These are phyloP conservation scores for Pachymerium ferrugineum DNA, from an alignment of 2,888 invertebrate species.

Conservation along the genomic window DNA sequence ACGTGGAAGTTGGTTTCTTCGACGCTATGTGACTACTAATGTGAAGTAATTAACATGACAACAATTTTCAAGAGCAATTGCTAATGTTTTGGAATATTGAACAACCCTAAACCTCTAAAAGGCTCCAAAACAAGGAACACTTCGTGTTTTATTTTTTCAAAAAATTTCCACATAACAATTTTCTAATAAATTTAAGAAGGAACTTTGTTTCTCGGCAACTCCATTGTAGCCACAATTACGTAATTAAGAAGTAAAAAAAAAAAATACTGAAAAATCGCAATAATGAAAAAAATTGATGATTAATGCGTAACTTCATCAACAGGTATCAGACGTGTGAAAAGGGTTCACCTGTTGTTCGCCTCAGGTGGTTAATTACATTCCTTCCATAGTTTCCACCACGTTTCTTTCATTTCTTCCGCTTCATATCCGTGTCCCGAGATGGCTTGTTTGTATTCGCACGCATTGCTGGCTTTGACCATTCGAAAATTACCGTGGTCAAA, in stretches of 20 bases:
- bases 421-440: conserved; percentile 34
- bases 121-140: too few species aligned
- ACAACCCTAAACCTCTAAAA: too few species aligned
- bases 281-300: background rate
- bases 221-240: background rate
- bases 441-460: conserved; percentile 45
- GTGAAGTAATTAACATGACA: too few species aligned
- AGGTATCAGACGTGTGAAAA: background rate
- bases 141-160: too few species aligned
- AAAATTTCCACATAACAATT: too few species aligned
- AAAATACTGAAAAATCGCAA: background rate
- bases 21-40: too few species aligned
- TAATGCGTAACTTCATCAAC: background rate
- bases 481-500: conserved; percentile 62
- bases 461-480: conserved; percentile 51
- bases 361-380: background rate
- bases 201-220: background rate
- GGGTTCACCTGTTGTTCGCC: background rate
- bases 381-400: conserved; percentile 33
- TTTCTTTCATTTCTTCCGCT: conserved; percentile 32
- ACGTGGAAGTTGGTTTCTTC: too few species aligned
- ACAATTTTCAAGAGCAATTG: too few species aligned
- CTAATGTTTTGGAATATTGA: too few species aligned
- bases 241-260: background rate
- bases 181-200: background rate